Percentiles rank a stretch among this genome's conserved stretches.
Conservation (phyloP, 2,888 invertebrate genomes). For the Deilephila porcellus region DNA sequence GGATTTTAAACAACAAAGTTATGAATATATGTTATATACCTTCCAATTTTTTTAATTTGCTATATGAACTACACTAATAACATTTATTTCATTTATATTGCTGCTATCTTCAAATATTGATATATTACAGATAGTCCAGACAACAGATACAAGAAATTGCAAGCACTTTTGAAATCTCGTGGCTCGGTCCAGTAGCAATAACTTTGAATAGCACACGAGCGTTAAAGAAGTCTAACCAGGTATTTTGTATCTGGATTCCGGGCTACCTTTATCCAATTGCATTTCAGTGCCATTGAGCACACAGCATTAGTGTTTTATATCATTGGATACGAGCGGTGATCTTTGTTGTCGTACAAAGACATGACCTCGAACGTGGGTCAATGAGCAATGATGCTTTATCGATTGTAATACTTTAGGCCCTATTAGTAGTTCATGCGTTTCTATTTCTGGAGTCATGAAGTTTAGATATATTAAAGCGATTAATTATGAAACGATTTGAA, state of each 20-base stretch:
- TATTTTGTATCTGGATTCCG: slow-evolving; percentile 1
- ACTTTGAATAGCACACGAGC: slow-evolving; percentile 1
- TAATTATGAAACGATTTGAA: no score
- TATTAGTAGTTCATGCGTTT: neutral
- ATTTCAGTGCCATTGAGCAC: slow-evolving; percentile 17
- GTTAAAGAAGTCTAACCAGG: neutral
- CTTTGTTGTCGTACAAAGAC: slow-evolving; percentile 29
- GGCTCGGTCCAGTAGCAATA: neutral
- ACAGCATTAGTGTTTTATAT: slow-evolving; percentile 17
- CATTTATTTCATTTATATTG: no score
- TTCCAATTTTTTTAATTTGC: no score
- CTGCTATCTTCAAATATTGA: no score
- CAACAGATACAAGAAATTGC: no score
- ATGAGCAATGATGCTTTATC: slow-evolving; percentile 24
- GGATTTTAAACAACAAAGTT: no score
- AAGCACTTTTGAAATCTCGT: neutral
- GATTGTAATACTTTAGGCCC: slow-evolving; percentile 10
- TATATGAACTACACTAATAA: no score
- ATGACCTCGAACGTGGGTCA: slow-evolving; percentile 25
- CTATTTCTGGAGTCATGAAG: neutral
- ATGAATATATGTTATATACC: no score
- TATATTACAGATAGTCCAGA: no score
- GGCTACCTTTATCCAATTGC: slow-evolving; percentile 8
- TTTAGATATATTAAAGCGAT: no score
- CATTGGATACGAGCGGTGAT: slow-evolving; percentile 15